Conservation (phyloP, 1,140 invertebrate genomes). For the Liolophura sinensis region DNA sequence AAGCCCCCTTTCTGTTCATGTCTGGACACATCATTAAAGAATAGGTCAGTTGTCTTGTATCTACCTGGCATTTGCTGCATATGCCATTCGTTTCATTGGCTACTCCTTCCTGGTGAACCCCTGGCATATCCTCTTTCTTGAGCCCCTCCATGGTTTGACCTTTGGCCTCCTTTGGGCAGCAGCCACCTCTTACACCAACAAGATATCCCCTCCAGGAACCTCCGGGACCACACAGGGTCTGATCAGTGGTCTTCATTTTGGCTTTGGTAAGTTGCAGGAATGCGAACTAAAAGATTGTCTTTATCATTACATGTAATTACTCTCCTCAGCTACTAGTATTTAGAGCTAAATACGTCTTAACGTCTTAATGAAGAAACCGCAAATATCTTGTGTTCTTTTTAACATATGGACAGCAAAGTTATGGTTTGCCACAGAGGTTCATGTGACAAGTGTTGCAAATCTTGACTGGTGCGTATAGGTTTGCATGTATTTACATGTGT, state of each 20-base stretch:
- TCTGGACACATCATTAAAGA: constrained; percentile 79
- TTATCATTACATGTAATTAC: no score
- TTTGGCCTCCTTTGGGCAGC: constrained; percentile 88
- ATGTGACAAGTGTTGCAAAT: no score
- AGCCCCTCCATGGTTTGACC: constrained; percentile 83
- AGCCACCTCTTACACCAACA: constrained; percentile 86
- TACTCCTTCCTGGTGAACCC: constrained; percentile 81
- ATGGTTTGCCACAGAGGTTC: no score
- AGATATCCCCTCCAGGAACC: constrained; percentile 80
- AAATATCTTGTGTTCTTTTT: no score
- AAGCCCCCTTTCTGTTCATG: constrained; percentile 79
- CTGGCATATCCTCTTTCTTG: constrained; percentile 75
- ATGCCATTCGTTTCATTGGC: constrained; percentile 75
- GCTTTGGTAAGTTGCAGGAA: constrained; percentile 40
- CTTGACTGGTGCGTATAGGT: no score
- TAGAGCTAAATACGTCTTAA: no score
- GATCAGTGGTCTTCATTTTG: constrained; percentile 71
- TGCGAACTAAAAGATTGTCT: no score
- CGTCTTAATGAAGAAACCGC: no score
- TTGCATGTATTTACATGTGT: no score
- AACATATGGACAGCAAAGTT: no score
- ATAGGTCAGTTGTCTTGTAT: constrained; percentile 83
- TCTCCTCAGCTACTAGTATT: no score
- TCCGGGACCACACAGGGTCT: constrained; percentile 84
- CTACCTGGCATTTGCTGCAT: constrained; percentile 77